Conservation (phyloP, 1,140 invertebrate genomes). For the Drosophila nikananu region DNA sequence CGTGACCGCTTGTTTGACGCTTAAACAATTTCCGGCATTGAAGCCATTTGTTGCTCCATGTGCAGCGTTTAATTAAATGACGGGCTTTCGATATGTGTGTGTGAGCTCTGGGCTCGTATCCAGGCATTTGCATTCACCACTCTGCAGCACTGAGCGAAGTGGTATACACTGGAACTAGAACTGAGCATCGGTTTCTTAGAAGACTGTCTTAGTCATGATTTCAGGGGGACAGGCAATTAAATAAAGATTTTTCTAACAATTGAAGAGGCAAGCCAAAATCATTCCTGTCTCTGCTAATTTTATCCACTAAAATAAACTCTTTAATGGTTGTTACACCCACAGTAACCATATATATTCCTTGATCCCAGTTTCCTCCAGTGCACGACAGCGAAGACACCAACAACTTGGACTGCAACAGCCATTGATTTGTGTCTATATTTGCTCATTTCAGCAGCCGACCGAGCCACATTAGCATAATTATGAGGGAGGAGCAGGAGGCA, state of each 20-base stretch:
- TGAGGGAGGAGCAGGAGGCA: constrained; percentile 17
- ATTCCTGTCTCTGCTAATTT: not conserved
- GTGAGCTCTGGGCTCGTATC: not conserved
- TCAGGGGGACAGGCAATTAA: not conserved
- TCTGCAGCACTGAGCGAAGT: constrained; percentile 8
- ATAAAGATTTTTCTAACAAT: not conserved
- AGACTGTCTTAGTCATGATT: not conserved
- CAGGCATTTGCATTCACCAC: constrained; percentile 16
- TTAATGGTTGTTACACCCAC: not conserved
- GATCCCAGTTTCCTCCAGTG: constrained; percentile 11
- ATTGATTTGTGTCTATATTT: constrained; percentile 67
- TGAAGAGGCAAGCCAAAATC: too few species aligned
- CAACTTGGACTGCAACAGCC: constrained; percentile 27
- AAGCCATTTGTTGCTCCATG: constrained; percentile 58
- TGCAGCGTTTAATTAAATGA: constrained; percentile 74
- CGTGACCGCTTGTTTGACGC: constrained; percentile 29
- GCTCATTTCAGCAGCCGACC: constrained; percentile 40
- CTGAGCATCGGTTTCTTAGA: not conserved
- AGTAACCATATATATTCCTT: not conserved
- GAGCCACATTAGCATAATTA: constrained; percentile 75
- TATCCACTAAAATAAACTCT: not conserved
- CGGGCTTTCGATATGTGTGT: constrained; percentile 7
- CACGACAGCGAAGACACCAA: not conserved
- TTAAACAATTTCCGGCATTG: constrained; percentile 74
- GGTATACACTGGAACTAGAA: not conserved